Percentiles rank a stretch among this genome's conserved stretches.
Conservation (phyloP, 2,797 vertebrate species). For the Myoxocephalus aenaeus region DNA sequence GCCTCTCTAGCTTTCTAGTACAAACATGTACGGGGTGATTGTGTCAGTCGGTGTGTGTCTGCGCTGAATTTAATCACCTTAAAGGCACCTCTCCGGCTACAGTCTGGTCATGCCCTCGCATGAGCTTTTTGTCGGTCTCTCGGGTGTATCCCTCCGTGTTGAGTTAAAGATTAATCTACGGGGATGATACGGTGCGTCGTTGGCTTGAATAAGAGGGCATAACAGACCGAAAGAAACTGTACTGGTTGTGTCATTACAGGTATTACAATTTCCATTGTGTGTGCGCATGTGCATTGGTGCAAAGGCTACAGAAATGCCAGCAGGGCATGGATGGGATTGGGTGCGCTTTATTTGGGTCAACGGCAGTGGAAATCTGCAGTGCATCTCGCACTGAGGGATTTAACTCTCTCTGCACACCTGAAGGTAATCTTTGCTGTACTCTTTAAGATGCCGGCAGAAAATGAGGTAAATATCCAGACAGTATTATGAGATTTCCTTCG, state of each 20-base stretch:
- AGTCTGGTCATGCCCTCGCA: slow-evolving; percentile 63
- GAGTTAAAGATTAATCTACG: background rate
- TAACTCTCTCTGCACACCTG: slow-evolving; percentile 10
- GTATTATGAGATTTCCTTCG: slow-evolving; percentile 67
- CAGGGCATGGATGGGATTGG: slow-evolving; percentile 14
- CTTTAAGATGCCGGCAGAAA: slow-evolving; percentile 20
- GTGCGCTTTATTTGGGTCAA: slow-evolving; percentile 33
- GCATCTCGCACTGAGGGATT: slow-evolving; percentile 1
- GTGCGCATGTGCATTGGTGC: slow-evolving; percentile 32
- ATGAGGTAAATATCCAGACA: slow-evolving; percentile 30
- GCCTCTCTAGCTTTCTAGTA: slow-evolving; percentile 50
- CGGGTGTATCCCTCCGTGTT: slow-evolving; percentile 50
- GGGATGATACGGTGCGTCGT: background rate
- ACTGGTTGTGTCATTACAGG: slow-evolving; percentile 1
- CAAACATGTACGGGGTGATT: slow-evolving; percentile 52
- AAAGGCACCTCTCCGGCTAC: slow-evolving; percentile 47
- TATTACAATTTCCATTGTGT: slow-evolving; percentile 1
- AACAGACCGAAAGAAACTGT: background rate
- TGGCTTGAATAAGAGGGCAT: background rate
- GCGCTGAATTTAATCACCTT: slow-evolving; percentile 24
- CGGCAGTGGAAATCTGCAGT: slow-evolving; percentile 13
- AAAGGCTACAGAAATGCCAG: slow-evolving; percentile 1
- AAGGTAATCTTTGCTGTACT: slow-evolving; percentile 21
- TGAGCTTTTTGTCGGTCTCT: slow-evolving; percentile 42
- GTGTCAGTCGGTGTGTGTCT: slow-evolving; percentile 16